Evolutionary conservation across 2,113 vertebrate genomes (phyloP).

Genomic region (Phyllopteryx taeniolatus): DNA sequence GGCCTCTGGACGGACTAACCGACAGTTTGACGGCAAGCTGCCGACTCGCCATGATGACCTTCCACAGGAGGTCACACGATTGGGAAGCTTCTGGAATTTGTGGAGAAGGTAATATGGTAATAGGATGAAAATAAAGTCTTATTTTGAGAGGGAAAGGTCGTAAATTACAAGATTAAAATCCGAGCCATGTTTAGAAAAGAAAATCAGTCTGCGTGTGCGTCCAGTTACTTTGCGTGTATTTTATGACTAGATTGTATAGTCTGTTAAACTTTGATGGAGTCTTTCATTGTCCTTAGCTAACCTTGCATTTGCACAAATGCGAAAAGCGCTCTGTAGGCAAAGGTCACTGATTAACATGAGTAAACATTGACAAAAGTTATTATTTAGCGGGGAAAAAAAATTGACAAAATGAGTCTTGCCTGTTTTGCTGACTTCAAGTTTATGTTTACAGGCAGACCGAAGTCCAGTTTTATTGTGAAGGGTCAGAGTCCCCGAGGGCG

Average conservation of each 20-base stretch:
- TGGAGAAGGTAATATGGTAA: not conserved
- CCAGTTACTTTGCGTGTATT: not conserved
- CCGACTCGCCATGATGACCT: not conserved
- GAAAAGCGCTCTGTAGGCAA: not conserved
- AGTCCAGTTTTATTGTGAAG: not conserved
- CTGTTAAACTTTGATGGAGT: too few relatives aligned
- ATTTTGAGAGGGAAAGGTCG: not conserved
- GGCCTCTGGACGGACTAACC: slow-evolving; percentile 54
- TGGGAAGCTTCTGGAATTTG: not conserved
- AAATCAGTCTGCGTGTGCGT: not conserved
- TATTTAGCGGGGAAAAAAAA: not conserved
- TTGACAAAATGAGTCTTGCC: not conserved
- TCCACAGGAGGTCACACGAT: not conserved
- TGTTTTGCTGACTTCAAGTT: not conserved
- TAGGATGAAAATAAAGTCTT: not conserved
- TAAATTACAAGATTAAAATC: not conserved
- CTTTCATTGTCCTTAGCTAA: not conserved
- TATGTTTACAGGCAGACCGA: not conserved
- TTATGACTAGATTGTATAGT: too few relatives aligned
- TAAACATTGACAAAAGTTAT: not conserved
- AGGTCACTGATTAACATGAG: not conserved
- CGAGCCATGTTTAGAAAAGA: not conserved
- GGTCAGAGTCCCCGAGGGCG: not conserved
- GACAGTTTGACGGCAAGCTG: slow-evolving; percentile 39
- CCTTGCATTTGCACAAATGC: not conserved